These are phyloP conservation scores for Morinoia aosen DNA, from an alignment of 2,888 invertebrate species.

Conservation along the genomic window DNA sequence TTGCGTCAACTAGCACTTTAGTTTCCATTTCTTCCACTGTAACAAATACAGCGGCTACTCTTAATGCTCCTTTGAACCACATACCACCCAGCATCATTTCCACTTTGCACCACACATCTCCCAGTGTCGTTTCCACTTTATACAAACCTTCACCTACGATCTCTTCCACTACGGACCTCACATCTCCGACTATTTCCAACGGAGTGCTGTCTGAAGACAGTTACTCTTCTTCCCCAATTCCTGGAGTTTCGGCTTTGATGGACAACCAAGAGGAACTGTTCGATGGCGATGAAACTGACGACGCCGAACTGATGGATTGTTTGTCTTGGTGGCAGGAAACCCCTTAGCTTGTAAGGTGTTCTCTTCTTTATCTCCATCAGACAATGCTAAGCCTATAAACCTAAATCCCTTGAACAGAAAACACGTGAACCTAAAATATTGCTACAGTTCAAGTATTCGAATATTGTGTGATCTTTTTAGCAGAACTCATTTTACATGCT, in stretches of 20 bases:
- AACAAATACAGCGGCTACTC: neutral
- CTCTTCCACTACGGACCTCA: neutral
- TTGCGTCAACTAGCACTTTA: neutral
- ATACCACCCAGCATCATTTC: neutral
- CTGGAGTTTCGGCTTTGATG: neutral
- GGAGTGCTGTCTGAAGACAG: neutral
- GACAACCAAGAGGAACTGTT: slow-evolving; percentile 14
- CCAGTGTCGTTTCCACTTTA: neutral
- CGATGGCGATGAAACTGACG: slow-evolving; percentile 21
- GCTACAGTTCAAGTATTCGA: neutral
- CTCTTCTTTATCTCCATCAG: neutral
- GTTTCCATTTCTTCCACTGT: neutral
- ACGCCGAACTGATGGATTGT: slow-evolving; percentile 25
- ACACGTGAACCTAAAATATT: too few relatives aligned
- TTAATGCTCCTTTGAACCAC: neutral
- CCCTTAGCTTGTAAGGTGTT: neutral
- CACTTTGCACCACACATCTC: neutral
- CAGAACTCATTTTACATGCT: neutral
- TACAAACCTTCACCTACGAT: neutral
- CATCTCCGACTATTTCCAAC: neutral
- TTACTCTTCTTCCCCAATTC: neutral
- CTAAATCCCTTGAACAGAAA: neutral
- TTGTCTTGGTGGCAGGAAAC: slow-evolving; percentile 34
- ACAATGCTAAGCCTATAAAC: neutral
- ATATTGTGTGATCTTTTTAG: neutral